These are phyloP conservation scores for Hypotaenidia philippensis DNA, from an alignment of 2,797 vertebrate species.

Conservation along the genomic window DNA sequence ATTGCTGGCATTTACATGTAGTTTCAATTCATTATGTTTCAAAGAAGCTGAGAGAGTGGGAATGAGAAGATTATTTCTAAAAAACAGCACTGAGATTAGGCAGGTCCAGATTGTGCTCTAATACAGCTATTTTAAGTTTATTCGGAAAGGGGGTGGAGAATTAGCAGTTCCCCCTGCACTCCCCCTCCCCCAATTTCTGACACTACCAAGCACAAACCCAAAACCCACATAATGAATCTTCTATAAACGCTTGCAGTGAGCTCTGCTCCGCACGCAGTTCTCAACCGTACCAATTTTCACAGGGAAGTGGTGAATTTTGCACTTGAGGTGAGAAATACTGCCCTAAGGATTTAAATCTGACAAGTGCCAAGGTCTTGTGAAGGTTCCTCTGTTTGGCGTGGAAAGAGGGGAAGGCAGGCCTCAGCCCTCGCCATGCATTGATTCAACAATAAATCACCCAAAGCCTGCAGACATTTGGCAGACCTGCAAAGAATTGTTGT, in stretches of 20 bases:
- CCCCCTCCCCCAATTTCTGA: not conserved
- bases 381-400: slow-evolving; percentile 53
- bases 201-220: not conserved
- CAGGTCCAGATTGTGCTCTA: not conserved
- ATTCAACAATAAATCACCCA: slow-evolving; percentile 56
- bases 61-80: slow-evolving; percentile 41
- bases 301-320: slow-evolving; percentile 78
- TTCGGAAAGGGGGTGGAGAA: not conserved
- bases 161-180: not conserved
- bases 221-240: slow-evolving; percentile 48
- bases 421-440: not conserved
- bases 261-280: not conserved
- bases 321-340: slow-evolving; percentile 76
- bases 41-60: slow-evolving; percentile 33
- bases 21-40: slow-evolving; percentile 53
- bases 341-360: slow-evolving; percentile 71
- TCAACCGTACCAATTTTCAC: slow-evolving; percentile 46
- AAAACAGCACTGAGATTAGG: not conserved
- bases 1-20: slow-evolving; percentile 33
- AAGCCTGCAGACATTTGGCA: slow-evolving; percentile 64
- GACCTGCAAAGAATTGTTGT: slow-evolving; percentile 49
- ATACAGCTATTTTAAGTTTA: slow-evolving; percentile 1
- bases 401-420: slow-evolving; percentile 43
- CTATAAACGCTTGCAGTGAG: not conserved
- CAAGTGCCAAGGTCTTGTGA: slow-evolving; percentile 67